Base-by-base conservation (phyloP, 2,797 vertebrate species). In the Remorina albescens region DNA sequence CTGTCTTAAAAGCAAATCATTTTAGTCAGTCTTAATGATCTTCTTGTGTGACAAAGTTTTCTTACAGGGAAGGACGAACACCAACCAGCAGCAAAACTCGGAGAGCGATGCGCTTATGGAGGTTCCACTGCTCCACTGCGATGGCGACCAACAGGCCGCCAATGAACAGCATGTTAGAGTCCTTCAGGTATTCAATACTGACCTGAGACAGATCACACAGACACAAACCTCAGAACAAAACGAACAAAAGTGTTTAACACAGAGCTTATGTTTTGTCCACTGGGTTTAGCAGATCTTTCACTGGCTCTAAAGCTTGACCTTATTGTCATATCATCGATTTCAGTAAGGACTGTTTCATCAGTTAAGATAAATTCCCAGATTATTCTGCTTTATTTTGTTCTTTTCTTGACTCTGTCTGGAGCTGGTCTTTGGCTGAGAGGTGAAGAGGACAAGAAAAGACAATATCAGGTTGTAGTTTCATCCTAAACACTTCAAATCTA, bases 81-180 rank as follows among this genome's bases (percentile, higher is more conserved):
- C 98, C 98, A 0, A 96, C 83, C 67, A 96, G 8, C 69, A 98
- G 95, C 76, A 99, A 88, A 32, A 98, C 95, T 0, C 80, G 28
- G 46, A 99, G 94, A 49, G 98, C 98, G 0, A 99, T 95, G 9
- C 98, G 96, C 42, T 96, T 97, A 79, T 99, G 98, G 18, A 99
- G 94, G 50, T 96, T 90, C 96, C 98, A 98, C 2, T 90, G 56
- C 87, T 99, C 98, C 18, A 99, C 96, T 0, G 97, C 94, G 0
- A 97, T 94, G 75, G 98, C 98, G 90, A 99, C 93, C 86, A 99
- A 54, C 86, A 99, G 82, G 0, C 98, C 97, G 0, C 98, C 98
- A 0, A 99, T 58, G 62, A 98, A 99, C 60, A 99, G 93, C 95
- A 99, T 94, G 69, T 96, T 99, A 12, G 92, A 94, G 93, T 99